phyloP scores from a whole-genome alignment of 2,113 vertebrate species.

The Rhagologus leucostigma region DNA sequence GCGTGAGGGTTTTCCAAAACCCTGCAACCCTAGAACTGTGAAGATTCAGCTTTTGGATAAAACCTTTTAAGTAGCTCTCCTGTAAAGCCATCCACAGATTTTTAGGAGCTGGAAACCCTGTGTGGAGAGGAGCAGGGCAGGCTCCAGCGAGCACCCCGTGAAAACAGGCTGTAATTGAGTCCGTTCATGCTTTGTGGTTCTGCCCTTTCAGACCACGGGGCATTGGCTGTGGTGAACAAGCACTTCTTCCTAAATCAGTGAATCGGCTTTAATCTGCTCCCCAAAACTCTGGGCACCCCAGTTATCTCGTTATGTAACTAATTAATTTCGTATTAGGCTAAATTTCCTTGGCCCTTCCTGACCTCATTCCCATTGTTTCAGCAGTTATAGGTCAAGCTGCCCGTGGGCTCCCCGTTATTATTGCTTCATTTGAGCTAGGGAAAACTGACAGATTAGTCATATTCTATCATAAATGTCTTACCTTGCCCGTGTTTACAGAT shows the following conservation, averaged over 20 bases:
- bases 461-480: neutral
- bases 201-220: neutral
- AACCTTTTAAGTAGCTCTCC: neutral
- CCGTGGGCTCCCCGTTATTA: accelerated
- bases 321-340: neutral
- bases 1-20: neutral
- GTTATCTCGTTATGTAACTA: neutral
- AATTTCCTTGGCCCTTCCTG: neutral
- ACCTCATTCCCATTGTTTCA: neutral
- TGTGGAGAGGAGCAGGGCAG: neutral
- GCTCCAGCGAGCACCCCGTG: neutral
- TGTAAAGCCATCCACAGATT: neutral
- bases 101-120: neutral
- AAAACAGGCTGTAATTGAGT: neutral
- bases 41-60: neutral
- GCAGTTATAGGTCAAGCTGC: neutral
- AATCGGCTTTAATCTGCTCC: neutral
- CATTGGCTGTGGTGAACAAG: neutral
- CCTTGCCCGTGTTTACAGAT: neutral
- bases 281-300: neutral
- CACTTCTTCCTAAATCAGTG: neutral
- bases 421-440: neutral
- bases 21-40: neutral
- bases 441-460: neutral
- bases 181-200: conserved; percentile 16